Percentiles rank a stretch among this genome's conserved stretches.
phyloP scores from a whole-genome alignment of 1,140 invertebrate species.

The Acromyrmex echinatior region DNA sequence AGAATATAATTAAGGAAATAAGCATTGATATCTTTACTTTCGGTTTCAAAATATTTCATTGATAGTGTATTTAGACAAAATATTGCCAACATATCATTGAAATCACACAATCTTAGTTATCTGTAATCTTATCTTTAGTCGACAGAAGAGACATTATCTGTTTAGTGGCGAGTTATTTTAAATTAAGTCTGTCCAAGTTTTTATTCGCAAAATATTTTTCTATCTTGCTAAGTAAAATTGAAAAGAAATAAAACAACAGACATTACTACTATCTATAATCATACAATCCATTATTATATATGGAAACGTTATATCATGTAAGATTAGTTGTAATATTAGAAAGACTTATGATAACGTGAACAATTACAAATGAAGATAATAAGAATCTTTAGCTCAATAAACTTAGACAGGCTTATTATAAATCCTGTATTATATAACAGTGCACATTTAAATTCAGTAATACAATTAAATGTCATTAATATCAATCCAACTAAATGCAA shows the following conservation, averaged over 20 bases:
- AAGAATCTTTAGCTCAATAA: not conserved
- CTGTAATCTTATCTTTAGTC: slow-evolving; percentile 18
- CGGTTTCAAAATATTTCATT: not conserved
- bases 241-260: not conserved
- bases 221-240: not conserved
- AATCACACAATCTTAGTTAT: not conserved
- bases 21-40: not conserved
- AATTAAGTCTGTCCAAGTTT: slow-evolving; percentile 18
- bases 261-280: not conserved
- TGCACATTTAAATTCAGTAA: not conserved
- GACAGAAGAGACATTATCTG: not conserved
- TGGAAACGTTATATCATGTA: not conserved
- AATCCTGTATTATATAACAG: slow-evolving; percentile 9
- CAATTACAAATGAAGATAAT: not conserved
- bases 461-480: slow-evolving; percentile 21
- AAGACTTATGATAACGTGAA: not conserved
- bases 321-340: not conserved
- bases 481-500: not conserved
- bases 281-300: not conserved
- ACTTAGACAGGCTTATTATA: slow-evolving; percentile 15
- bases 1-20: not conserved
- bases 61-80: not conserved
- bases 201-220: not conserved
- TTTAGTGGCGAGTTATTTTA: not conserved
- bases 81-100: not conserved